Percentiles rank a stretch among this genome's conserved stretches.
phyloP scores from a whole-genome alignment of 2,888 invertebrate genomes.

The Caenorhabditis sinica region DNA sequence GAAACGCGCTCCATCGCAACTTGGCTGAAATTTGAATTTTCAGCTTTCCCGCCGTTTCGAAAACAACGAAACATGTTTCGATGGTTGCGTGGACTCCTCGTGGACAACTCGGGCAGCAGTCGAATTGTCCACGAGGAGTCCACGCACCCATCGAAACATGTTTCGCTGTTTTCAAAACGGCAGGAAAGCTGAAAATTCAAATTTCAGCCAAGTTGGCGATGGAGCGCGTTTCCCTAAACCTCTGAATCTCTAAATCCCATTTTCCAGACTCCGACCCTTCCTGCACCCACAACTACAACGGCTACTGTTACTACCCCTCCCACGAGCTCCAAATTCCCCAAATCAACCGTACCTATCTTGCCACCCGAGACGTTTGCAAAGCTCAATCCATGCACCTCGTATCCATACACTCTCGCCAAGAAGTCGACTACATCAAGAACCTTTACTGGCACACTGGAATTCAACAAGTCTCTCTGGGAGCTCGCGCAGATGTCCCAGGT shows the following conservation, averaged over 20 bases:
- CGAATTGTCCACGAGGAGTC: too few relatives aligned
- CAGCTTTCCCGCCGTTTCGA: too few relatives aligned
- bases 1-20: too few relatives aligned
- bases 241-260: background rate
- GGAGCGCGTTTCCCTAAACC: too few relatives aligned
- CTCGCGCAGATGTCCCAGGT: background rate
- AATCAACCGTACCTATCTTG: background rate
- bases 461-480: background rate
- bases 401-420: conserved; percentile 23
- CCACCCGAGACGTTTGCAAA: background rate
- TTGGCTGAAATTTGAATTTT: too few relatives aligned
- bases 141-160: too few relatives aligned
- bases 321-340: background rate
- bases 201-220: too few relatives aligned
- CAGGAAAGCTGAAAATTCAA: too few relatives aligned
- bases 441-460: background rate
- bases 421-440: conserved; percentile 9
- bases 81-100: too few relatives aligned
- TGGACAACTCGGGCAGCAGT: too few relatives aligned
- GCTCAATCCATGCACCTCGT: background rate
- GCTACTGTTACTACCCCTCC: conserved; percentile 26
- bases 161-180: too few relatives aligned
- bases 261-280: conserved; percentile 2
- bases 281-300: conserved; percentile 39
- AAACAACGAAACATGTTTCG: too few relatives aligned